These are phyloP conservation scores for Eulemur mongoz DNA, from an alignment of 2,797 vertebrate genomes.

Conservation along the genomic window DNA sequence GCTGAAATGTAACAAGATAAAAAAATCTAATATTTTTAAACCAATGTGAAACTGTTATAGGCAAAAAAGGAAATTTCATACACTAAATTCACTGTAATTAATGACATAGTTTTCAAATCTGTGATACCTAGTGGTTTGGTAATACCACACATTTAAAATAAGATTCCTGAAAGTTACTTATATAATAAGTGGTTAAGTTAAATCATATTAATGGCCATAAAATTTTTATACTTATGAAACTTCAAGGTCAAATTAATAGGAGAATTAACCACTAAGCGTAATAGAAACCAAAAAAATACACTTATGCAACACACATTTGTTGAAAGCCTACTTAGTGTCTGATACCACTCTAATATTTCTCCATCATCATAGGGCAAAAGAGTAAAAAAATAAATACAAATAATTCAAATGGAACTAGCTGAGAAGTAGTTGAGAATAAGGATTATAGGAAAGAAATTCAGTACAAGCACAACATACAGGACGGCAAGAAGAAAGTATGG, in stretches of 20 bases:
- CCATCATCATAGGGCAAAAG: background rate
- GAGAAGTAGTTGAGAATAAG: background rate
- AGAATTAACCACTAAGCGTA: background rate
- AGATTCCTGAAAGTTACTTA: constrained; percentile 17
- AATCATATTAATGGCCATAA: constrained; percentile 10
- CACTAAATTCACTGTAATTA: background rate
- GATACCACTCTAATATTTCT: background rate
- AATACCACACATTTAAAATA: background rate
- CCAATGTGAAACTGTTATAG: background rate
- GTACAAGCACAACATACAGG: background rate
- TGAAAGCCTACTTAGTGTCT: background rate
- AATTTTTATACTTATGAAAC: background rate
- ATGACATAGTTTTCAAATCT: background rate
- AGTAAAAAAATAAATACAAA: constrained; percentile 18
- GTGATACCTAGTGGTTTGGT: background rate
- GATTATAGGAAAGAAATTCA: background rate
- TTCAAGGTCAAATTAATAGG: background rate
- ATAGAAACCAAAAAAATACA: constrained; percentile 1
- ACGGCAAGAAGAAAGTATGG: background rate
- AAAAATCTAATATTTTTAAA: background rate
- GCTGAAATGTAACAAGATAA: background rate
- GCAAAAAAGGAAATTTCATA: constrained; percentile 17
- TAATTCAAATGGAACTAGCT: background rate
- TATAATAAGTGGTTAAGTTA: background rate
- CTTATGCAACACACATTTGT: background rate